Evolutionary conservation across 2,888 invertebrate species (phyloP), one percentile per base, ranked within the genome.

Genomic region (Pherbina coryleti): DNA sequence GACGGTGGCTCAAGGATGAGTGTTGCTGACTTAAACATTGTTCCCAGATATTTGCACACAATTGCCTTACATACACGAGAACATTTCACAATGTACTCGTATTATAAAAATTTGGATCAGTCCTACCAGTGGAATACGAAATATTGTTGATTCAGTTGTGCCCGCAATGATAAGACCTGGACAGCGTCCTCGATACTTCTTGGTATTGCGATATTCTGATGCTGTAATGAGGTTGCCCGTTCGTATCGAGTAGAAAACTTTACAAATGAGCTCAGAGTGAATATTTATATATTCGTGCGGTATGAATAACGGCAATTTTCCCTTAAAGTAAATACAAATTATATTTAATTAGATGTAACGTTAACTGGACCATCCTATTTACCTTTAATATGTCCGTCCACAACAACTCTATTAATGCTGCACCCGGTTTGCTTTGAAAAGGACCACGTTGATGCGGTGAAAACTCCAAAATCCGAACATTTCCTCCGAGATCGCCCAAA

Each of bases 401-500:
- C 9, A 92, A 90, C 34, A 93, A 87, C 82, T 91, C 91, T 7
- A 92, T 88, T 44, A 93, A 86, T 22, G 93, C 92, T 9, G 92
- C 90, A 70, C 93, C 93, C 0, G 93, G 92, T 83, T 92, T 91
- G 84, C 93, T 94, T 84, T 93, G 93, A 87, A 95, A 95, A 0
- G 94, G 95, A 0, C 95, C 94, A 77, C 94, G 91, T 77, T 92
- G 88, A 76, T 92, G 84, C 0, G 93, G 90, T 44, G 92, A 91
- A 87, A 95, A 94, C 73, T 91, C 89, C 77, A 95, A 90, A 66
- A 94, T 90, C 76, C 91, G 91, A 31, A 95, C 91, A 86, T 92
- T 93, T 11, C 97, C 96, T 3, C 92, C 92, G 84, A 92, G 93
- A 87, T 96, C 96, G 0, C 96, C 96, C 80, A 94, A 91, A 44